Base-by-base conservation (phyloP, 1,140 invertebrate genomes). In the Cotesia vestalis region DNA sequence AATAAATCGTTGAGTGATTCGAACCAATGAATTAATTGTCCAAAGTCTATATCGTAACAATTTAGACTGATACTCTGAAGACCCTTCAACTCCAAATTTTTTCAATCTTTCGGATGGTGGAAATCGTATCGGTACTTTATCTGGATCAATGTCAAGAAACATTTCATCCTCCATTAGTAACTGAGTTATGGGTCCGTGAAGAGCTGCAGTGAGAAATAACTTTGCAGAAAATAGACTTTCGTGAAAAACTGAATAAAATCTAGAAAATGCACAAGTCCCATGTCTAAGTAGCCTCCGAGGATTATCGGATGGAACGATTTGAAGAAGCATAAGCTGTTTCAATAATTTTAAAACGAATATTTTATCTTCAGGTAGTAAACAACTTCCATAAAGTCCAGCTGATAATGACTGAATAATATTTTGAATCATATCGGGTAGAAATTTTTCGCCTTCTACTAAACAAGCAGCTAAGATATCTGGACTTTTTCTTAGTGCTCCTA, bases 141-240 rank as follows among this genome's bases (percentile, higher is more conserved):
- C 92, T 0, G 96, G 94, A 86, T 99, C 96, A 38, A 97, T 92
- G 82, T 98, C 96, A 55, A 98, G 89, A 85, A 95, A 96, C 81
- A 93, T 92, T 81, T 98, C 96, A 81, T 97, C 95, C 78, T 97
- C 95, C 86, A 95, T 95, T 3, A 99, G 88, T n/a, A 99, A 88
- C 59, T 94, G 91, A 90, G 98, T 94, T 53, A 99, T 94, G 1
- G 98, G 96, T 12, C 92, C 92, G 81, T 97, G 94, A 3, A 99
- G 88, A 3, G 96, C 94, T 14, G 96, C 94, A 0, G 95, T 96
- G 3, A 99, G 89, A 86, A 99, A 99, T 59, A 98, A 90, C 78
- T 97, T 94, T 0, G 96, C 94, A 4, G 95, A 94, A 78, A 95
- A 94, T 53, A 97, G 89, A n/a, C 92, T 92, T 83, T 99, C 97